A percentile compares a stretch with the other conserved stretches of the same genome.
Evolutionary conservation across 1,140 invertebrate species (phyloP).

Genomic region (Drosophila watanabei): DNA sequence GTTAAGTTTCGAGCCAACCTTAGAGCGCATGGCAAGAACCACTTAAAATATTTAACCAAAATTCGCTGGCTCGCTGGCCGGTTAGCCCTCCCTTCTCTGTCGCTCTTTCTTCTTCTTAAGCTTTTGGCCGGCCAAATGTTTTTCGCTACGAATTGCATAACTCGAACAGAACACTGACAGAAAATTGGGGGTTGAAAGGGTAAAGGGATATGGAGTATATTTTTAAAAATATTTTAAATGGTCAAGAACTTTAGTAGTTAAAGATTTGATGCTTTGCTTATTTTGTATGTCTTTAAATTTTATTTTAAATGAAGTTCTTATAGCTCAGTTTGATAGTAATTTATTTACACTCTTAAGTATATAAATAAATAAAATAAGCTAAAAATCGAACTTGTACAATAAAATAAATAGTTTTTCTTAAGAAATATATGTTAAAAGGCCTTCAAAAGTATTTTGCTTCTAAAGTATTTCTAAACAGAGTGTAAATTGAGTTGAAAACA

Average conservation of each 20-base stretch:
- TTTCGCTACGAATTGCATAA: conserved; percentile 66
- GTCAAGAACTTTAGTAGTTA: not conserved
- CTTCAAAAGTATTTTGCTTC: not conserved
- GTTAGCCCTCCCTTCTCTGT: conserved; percentile 24
- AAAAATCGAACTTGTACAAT: no score
- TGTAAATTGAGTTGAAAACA: not conserved
- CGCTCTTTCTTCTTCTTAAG: conserved; percentile 23
- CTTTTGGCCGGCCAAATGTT: conserved; percentile 41
- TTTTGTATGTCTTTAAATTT: not conserved
- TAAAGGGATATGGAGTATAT: not conserved
- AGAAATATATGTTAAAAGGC: not conserved
- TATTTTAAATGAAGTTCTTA: not conserved
- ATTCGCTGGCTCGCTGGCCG: conserved; percentile 28
- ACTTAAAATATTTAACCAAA: conserved; percentile 81
- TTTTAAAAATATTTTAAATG: not conserved
- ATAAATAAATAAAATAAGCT: no score
- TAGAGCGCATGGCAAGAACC: conserved; percentile 76
- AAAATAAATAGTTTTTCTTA: not conserved
- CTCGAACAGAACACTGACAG: conserved; percentile 27
- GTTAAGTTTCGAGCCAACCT: conserved; percentile 69
- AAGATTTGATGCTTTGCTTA: not conserved
- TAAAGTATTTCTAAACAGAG: not conserved
- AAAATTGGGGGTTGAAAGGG: not conserved
- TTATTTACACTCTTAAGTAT: no score
- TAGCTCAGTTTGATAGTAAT: not conserved